phyloP scores from a whole-genome alignment of 2,888 invertebrate species.

The Scaptomyza flava region DNA sequence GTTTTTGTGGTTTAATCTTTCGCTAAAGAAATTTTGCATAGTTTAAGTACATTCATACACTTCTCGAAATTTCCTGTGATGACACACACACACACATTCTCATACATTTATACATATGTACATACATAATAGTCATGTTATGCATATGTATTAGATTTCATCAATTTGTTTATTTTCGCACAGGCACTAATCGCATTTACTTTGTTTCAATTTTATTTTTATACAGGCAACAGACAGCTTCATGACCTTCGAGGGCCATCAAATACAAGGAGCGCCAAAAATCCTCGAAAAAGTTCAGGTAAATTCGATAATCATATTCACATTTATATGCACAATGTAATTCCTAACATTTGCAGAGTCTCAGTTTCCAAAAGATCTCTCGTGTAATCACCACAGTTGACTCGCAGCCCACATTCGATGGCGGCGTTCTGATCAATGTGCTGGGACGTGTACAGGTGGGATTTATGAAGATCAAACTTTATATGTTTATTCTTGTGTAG shows the following conservation, averaged over 20 bases:
- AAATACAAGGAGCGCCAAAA: slow-evolving; percentile 95
- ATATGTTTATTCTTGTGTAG: slow-evolving; percentile 1
- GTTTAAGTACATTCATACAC: neutral
- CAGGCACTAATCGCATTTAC: slow-evolving; percentile 14
- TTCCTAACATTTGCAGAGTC: slow-evolving; percentile 87
- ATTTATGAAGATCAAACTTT: slow-evolving; percentile 22
- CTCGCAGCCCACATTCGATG: slow-evolving; percentile 99
- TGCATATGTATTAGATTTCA: slow-evolving; percentile 8
- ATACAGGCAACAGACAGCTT: slow-evolving; percentile 94
- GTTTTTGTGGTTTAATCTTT: too few relatives aligned
- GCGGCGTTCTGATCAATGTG: slow-evolving; percentile 97
- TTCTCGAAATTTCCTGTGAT: slow-evolving; percentile 66
- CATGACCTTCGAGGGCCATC: slow-evolving; percentile 98
- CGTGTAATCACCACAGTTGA: slow-evolving; percentile 96
- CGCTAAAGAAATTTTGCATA: neutral
- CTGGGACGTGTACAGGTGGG: slow-evolving; percentile 97
- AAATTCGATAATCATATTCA: slow-evolving; percentile 67
- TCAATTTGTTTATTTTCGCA: neutral
- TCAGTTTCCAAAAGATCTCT: slow-evolving; percentile 96
- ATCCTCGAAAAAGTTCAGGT: slow-evolving; percentile 98
- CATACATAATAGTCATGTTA: slow-evolving; percentile 19
- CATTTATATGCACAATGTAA: neutral
- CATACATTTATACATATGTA: slow-evolving; percentile 12
- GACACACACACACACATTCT: slow-evolving; percentile 59
- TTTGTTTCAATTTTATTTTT: slow-evolving; percentile 12